These are phyloP conservation scores for Phylloscopus whistleri DNA, from an alignment of 2,113 vertebrate species.

Conservation along the genomic window DNA sequence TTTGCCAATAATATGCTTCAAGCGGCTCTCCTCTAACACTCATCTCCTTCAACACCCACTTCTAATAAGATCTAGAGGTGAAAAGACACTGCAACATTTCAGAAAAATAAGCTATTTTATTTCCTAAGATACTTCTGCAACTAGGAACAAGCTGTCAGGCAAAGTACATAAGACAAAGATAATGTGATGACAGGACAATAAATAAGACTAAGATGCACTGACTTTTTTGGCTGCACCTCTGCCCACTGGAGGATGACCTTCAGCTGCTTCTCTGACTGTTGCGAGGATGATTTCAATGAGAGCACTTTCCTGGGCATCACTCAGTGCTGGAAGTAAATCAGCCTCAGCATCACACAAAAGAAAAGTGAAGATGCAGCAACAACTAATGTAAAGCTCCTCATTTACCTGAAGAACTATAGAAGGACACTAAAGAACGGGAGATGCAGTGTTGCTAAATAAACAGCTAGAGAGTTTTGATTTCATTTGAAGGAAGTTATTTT, in stretches of 20 bases:
- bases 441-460: not conserved
- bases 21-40: not conserved
- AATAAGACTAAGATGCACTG: constrained; percentile 32
- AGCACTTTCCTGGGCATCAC: constrained; percentile 65
- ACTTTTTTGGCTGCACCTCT: constrained; percentile 85
- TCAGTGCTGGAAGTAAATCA: constrained; percentile 72
- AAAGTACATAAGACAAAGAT: not conserved
- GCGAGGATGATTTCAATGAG: constrained; percentile 84
- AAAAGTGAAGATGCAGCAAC: not conserved
- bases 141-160: not conserved
- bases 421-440: not conserved
- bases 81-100: not conserved
- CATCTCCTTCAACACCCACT: not conserved
- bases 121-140: not conserved
- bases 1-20: not conserved
- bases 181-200: not conserved
- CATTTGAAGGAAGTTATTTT: not conserved
- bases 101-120: not conserved
- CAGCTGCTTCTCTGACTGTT: constrained; percentile 83
- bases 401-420: not conserved
- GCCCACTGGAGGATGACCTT: constrained; percentile 81
- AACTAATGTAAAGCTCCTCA: not conserved
- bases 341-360: not conserved
- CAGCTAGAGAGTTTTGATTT: not conserved
- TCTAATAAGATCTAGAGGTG: not conserved